Conservation (phyloP, 2,113 vertebrate species). For the Ctenodactylus gundi region DNA sequence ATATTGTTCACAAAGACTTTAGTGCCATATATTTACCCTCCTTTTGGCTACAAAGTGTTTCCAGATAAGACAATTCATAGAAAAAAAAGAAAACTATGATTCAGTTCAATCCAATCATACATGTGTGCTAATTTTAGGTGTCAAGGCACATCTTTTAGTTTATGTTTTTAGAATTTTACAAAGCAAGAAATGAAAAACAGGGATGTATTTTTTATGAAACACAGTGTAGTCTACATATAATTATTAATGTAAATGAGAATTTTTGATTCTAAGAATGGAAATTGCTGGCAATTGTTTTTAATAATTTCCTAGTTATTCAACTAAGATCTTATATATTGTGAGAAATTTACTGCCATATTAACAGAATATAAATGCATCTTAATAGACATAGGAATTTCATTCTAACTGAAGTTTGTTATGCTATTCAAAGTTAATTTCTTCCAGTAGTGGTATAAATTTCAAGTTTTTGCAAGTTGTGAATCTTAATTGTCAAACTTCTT, state of each 20-base stretch:
- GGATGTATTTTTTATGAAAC: constrained; percentile 51
- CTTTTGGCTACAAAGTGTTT: background rate
- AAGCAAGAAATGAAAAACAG: constrained; percentile 57
- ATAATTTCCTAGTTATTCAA: constrained; percentile 72
- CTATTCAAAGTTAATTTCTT: background rate
- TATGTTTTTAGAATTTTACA: constrained; percentile 56
- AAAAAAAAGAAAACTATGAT: background rate
- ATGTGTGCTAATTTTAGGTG: constrained; percentile 50
- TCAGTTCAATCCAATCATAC: background rate
- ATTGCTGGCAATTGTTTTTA: constrained; percentile 52
- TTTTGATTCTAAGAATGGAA: constrained; percentile 63
- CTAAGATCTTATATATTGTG: constrained; percentile 35
- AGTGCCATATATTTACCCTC: background rate
- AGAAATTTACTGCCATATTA: constrained; percentile 73
- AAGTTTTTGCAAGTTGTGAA: background rate
- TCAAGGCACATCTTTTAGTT: constrained; percentile 19
- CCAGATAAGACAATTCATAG: background rate
- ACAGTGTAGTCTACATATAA: constrained; percentile 63
- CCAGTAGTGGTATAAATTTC: background rate
- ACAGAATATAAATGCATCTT: constrained; percentile 68
- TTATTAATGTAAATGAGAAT: constrained; percentile 69
- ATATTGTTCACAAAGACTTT: background rate
- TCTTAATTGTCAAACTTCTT: constrained; percentile 15
- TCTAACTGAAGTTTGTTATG: constrained; percentile 61
- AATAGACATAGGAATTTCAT: constrained; percentile 70